Base-by-base conservation (phyloP, 2,888 invertebrate species). In the Acronicta alni region DNA sequence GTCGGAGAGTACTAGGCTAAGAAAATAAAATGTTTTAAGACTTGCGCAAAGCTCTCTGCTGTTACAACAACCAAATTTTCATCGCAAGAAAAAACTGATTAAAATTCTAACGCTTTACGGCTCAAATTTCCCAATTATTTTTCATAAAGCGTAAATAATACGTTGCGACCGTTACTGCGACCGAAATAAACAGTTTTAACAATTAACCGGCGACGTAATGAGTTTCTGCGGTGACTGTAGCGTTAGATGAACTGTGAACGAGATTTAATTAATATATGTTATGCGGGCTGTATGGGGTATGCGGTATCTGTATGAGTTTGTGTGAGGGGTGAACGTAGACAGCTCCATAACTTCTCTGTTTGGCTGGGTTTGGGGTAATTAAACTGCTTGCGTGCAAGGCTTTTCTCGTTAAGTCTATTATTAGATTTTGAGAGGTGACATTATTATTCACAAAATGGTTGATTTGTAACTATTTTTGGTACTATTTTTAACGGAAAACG, bases 191-290 rank as follows among this genome's bases (percentile, higher is more conserved):
- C 74, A 53, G 62, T 73, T 63, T 72, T 56, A 75, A 60, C 67
- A 63, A 60, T 72, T 60, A 60, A 55, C 54, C 42, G 26, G 42
- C 30, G 43, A 30, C 23, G 52, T 72, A 75, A 72, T 62, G 75
- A 67, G 76, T 48, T 62, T 42, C 52, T 57, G 72, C 23, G 72
- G 75, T 56, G 15, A 14, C 32, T n/a, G 39, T 48, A 32, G 42
- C 44, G 56, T 71, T 71, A 71, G 60, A 67, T 75, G 73, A 72
- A 60, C 72, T 72, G 67, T 56, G 42, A 72, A 56, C 62, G 60
- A 51, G 72, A 72, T 72, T 72, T 69, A 72, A 72, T 67, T 72
- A 67, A 67, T 67, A 58, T 66, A 66, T 53, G 59, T 56, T 59
- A 44, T 59, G 51, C 35, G 63, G 23, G 32, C 62, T 38, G 41